Evolutionary conservation across 1,140 invertebrate species (phyloP).

Genomic region (Cotesia vestalis): DNA sequence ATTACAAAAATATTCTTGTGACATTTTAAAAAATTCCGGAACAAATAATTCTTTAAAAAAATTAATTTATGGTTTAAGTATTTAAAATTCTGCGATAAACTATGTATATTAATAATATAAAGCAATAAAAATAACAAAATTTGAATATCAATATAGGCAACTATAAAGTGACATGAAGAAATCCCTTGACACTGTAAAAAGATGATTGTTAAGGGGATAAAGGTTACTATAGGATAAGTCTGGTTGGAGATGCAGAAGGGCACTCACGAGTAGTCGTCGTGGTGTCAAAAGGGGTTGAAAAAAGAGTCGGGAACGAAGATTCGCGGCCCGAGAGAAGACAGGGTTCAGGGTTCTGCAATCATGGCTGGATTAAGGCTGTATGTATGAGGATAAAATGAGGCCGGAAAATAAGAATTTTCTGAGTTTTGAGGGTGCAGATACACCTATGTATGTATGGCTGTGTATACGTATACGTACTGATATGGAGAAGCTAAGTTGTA

Average conservation of each 20-base stretch:
- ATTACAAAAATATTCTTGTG: no score
- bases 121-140: no score
- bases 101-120: no score
- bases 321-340: constrained; percentile 29
- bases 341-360: constrained; percentile 50
- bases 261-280: background rate
- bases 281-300: constrained; percentile 32
- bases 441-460: no score
- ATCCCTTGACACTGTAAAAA: constrained; percentile 4
- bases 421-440: constrained; percentile 35
- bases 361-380: constrained; percentile 57
- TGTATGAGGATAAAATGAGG: constrained; percentile 53
- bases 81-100: no score
- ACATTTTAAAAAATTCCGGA: no score
- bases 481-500: background rate
- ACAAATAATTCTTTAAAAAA: no score
- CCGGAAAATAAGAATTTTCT: constrained; percentile 26
- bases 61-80: no score
- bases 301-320: constrained; percentile 39
- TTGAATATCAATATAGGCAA: background rate
- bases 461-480: no score
- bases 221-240: background rate
- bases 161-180: background rate
- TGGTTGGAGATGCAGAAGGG: background rate
- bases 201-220: background rate